These are phyloP conservation scores for Mythimna loreyi DNA, from an alignment of 2,888 invertebrate genomes.

Conservation along the genomic window DNA sequence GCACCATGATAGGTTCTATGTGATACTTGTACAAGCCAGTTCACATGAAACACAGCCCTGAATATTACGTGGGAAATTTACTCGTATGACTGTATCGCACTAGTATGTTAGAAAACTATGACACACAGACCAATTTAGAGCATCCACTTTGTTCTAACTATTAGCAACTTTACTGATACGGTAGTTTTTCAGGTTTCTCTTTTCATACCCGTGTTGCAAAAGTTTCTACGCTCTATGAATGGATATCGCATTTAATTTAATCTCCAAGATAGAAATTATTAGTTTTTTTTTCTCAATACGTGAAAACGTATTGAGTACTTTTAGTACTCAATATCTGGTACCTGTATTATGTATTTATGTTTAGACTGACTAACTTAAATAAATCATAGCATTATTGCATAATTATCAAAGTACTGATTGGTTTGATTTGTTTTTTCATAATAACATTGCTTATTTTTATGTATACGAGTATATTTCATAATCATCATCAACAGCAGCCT, in stretches of 20 bases:
- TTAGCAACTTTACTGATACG: constrained; percentile 55
- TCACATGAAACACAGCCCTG: constrained; percentile 5
- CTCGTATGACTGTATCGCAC: constrained; percentile 54
- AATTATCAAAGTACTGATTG: no score
- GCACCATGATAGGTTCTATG: background rate
- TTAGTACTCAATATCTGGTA: no score
- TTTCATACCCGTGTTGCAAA: constrained; percentile 42
- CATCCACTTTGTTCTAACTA: constrained; percentile 55
- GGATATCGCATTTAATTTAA: background rate
- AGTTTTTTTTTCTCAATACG: background rate
- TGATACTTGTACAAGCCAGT: constrained; percentile 5
- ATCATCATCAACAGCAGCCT: no score
- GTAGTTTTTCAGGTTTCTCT: constrained; percentile 61
- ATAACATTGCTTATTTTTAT: no score
- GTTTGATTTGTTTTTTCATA: no score
- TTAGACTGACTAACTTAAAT: no score
- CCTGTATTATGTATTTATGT: no score
- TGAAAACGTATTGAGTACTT: no score
- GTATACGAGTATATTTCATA: no score
- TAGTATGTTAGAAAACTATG: constrained; percentile 59
- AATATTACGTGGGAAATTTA: constrained; percentile 56
- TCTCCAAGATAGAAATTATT: background rate
- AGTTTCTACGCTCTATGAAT: background rate
- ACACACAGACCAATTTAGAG: constrained; percentile 60
- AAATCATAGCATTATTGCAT: no score